A percentile compares a stretch with the other conserved stretches of the same genome.
Evolutionary conservation across 2,888 invertebrate genomes (phyloP).

Genomic region (Dryomyza anilis): DNA sequence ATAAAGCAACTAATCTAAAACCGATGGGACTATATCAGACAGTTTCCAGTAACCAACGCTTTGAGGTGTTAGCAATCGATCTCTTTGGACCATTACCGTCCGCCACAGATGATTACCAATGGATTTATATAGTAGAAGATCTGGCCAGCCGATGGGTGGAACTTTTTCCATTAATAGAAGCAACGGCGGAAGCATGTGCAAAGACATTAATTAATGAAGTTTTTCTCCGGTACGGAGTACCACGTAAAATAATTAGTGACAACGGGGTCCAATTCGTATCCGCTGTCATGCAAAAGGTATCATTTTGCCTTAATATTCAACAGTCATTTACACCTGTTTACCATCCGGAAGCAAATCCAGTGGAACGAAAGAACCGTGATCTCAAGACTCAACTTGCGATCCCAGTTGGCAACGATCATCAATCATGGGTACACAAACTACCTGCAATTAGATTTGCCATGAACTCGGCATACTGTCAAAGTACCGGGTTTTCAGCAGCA

Average conservation of each 20-base stretch:
- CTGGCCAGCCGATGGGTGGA: background rate
- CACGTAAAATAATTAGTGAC: background rate
- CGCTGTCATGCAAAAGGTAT: too few relatives aligned
- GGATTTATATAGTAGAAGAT: background rate
- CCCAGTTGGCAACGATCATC: background rate
- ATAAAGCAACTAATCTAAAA: background rate
- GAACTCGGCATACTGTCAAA: constrained; percentile 47
- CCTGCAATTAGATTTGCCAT: constrained; percentile 53
- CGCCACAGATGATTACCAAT: background rate
- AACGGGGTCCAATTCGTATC: background rate
- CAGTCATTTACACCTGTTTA: constrained; percentile 6
- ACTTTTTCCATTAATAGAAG: background rate
- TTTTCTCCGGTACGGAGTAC: background rate
- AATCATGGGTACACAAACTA: constrained; percentile 35
- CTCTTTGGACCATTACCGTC: background rate
- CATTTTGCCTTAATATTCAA: too few relatives aligned
- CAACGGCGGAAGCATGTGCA: background rate
- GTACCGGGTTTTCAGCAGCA: constrained; percentile 47
- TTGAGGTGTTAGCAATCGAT: background rate
- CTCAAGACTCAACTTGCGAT: constrained; percentile 18
- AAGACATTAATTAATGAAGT: background rate
- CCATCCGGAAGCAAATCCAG: background rate
- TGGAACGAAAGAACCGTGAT: constrained; percentile 14
- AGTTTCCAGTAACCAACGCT: background rate
- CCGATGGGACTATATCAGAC: background rate